A percentile compares a stretch with the other conserved stretches of the same genome.
Evolutionary conservation across 2,797 vertebrate species (phyloP).

Genomic region (Argentina silus): DNA sequence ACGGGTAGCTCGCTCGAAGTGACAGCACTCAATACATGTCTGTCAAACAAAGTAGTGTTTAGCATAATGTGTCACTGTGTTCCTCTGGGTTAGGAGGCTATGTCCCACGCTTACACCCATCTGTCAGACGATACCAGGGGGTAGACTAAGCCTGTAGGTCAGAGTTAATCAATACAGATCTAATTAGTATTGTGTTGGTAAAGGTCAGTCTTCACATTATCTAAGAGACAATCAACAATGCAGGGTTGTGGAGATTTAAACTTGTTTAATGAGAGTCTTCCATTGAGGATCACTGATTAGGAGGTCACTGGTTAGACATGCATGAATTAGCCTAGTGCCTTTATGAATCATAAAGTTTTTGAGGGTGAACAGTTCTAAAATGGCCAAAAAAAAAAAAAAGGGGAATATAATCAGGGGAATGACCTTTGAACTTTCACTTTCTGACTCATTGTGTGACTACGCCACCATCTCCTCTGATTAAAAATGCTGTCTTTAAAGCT

Average conservation of each 20-base stretch:
- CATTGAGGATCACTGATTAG: background rate
- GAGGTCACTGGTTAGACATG: background rate
- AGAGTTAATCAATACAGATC: slow-evolving; percentile 11
- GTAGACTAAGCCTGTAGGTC: slow-evolving; percentile 1
- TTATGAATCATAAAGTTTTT: background rate
- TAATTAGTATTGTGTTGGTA: slow-evolving; percentile 5
- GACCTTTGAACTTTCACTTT: background rate
- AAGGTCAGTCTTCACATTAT: slow-evolving; percentile 11
- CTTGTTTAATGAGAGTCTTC: background rate
- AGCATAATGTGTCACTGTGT: background rate
- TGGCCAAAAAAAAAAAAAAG: background rate
- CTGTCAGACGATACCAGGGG: background rate
- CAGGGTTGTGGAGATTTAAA: background rate
- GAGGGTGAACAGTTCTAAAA: background rate
- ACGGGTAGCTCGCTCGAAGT: no score
- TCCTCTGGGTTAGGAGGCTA: background rate
- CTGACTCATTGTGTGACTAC: background rate
- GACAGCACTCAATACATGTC: background rate
- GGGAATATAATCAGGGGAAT: background rate
- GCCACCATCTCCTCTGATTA: background rate
- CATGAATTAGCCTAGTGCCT: background rate
- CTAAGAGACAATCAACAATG: background rate
- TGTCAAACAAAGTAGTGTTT: background rate
- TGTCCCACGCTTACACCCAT: background rate
- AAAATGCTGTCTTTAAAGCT: background rate